Base-by-base conservation (phyloP, 2,888 invertebrate species). In the Gortyna flavago region DNA sequence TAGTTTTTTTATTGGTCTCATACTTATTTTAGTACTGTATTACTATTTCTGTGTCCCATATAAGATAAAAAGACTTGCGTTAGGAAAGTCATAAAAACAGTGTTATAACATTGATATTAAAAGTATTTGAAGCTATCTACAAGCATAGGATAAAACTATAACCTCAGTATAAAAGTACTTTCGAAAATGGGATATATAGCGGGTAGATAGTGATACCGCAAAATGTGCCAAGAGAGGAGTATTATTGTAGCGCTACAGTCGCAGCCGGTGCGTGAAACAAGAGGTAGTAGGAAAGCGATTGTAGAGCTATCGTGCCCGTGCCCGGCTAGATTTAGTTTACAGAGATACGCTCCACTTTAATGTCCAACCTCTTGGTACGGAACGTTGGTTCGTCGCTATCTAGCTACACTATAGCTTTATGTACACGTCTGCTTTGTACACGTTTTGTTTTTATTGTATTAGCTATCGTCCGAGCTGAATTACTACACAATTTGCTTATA, bases 231-330 rank as follows among this genome's bases (percentile, higher is more conserved):
- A 83, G 83, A 84, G 76, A 76, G 72, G 85, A 85, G 86, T 91
- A 91, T 90, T 92, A 90, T 92, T 90, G 85, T 89, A 90, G 89
- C 88, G 89, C 91, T 91, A 87, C 88, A 93, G 91, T 90, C 87
- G 91, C 92, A 93, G 92, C 91, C 93, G 94, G 91, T 93, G 94
- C 94, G 93, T 94, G 93, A 93, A 94, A 94, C 93, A 93, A 94
- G 93, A 93, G 93, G 89, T 90, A 91, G 91, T 91, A 89, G 87
- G 85, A 89, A 91, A 91, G 91, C 92, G 91, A 93, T 93, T 93
- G 93, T 92, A 88, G 86, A 90, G 91, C 93, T 92, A 92, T 93
- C 91, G 89, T 91, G 86, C 82, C 86, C 87, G 86, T 84, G 90
- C 90, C 89, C 89, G 88, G 90, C 90, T 90, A 93, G 93, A 94